Base-by-base conservation (phyloP, 2,113 vertebrate genomes). In the Chitala chitala region DNA sequence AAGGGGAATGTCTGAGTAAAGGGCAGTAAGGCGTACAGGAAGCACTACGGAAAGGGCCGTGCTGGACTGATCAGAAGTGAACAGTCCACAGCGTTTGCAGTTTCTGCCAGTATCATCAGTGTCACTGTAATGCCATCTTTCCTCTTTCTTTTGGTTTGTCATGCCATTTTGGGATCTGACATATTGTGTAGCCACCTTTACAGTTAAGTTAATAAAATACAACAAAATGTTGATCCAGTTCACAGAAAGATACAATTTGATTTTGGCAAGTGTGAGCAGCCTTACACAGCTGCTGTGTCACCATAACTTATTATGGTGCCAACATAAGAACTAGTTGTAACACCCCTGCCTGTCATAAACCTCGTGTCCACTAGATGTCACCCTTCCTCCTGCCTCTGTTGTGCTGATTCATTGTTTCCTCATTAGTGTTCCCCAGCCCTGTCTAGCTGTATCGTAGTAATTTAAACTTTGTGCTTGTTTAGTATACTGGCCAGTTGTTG, bases 221-320 rank as follows among this genome's bases (percentile, higher is more conserved):
- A 54, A 54, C n/a, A 24, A 71, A 68, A 26, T 54, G 31, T 24
- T 51, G n/a, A 71, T 13, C 24, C 50, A 38, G 44, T 81, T 63
- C 61, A 68, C 75, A 46, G 65, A 50, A 72, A n/a, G 82, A 81
- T 66, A 79, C 36, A 26, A 78, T 74, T 81, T 82, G 77, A 53
- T 20, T 29, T 9, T 17, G 20, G 48, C 15, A 51, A 69, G 17
- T 69, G 26, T n/a, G n/a, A n/a, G n/a, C n/a, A n/a, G n/a, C n/a
- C n/a, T n/a, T n/a, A n/a, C n/a, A n/a, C n/a, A n/a, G n/a, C n/a
- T n/a, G n/a, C n/a, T n/a, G n/a, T n/a, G n/a, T n/a, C n/a, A n/a
- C n/a, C n/a, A n/a, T n/a, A n/a, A n/a, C n/a, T n/a, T n/a, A n/a
- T n/a, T n/a, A n/a, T n/a, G n/a, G n/a, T n/a, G n/a, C n/a, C n/a